Base-by-base conservation (phyloP, 2,888 invertebrate species). In the Teleiodes luculella region DNA sequence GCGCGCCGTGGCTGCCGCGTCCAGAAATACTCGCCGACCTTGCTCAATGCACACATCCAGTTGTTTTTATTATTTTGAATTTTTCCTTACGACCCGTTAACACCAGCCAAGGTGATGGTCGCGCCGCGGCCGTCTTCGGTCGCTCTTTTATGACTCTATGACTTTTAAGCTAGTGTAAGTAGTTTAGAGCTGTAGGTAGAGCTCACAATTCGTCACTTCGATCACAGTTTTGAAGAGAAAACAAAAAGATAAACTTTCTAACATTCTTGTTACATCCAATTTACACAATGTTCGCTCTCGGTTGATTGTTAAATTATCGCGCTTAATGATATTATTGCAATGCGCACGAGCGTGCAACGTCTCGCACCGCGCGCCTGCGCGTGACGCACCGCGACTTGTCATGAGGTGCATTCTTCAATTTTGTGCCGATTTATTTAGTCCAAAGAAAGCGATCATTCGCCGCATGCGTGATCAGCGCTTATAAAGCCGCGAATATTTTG, bases 1-100 rank as follows among this genome's bases (percentile, higher is more conserved):
- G 18, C 20, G 41, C n/a, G 16, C 43, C 14, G 28, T 41, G 18
- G 47, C 71, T 77, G 77, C 77, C 75, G 77, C 69, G 76, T 84
- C 82, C 84, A 74, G 76, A 86, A 86, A 87, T 86, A 86, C 76
- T 75, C 85, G 83, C 76, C 86, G 86, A 86, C 87, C 86, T 87
- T 87, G 86, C 72, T 73, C 74, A 76, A 74, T 84, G 85, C 83
- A 83, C 78, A 80, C 79, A 76, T 70, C 70, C 67, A 69, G 68
- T 77, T 84, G 81, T 83, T 83, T 84, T 84, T 82, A 81, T 83
- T 83, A 80, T 83, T 83, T 79, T 67, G 69, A 74, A 77, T 83
- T 84, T 84, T 81, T 76, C 73, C 70, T 68, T 64, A 61, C 65
- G 70, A 76, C 67, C 71, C 70, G 72, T 75, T 75, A 70, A 67